Evolutionary conservation across 2,888 invertebrate genomes (phyloP).

Genomic region (Meteorus cinctellus): DNA sequence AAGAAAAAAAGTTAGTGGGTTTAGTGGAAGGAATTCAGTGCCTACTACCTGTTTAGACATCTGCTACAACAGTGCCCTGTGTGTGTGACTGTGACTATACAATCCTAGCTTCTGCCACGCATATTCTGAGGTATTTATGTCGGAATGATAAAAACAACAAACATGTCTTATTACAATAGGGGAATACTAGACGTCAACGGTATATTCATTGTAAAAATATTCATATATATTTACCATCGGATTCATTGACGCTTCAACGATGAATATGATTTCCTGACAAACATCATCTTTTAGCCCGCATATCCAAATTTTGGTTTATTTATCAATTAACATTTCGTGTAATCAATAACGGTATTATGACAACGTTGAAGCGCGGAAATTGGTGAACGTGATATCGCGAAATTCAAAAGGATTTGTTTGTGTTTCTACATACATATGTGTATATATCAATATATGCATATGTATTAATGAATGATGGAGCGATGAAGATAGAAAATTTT

Average conservation of each 20-base stretch:
- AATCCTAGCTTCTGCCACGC: conserved; percentile 73
- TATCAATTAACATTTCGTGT: not conserved
- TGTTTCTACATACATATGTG: conserved; percentile 43
- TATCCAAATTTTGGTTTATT: not conserved
- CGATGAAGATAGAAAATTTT: conserved; percentile 43
- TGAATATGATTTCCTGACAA: not conserved
- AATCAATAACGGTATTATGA: conserved; percentile 17
- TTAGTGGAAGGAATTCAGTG: conserved; percentile 71
- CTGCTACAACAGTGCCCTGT: conserved; percentile 73
- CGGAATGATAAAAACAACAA: conserved; percentile 72
- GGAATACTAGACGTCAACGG: conserved; percentile 27
- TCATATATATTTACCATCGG: conserved; percentile 18
- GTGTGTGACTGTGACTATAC: conserved; percentile 71
- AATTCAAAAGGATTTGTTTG: not conserved
- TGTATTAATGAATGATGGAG: not conserved
- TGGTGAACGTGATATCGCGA: not conserved
- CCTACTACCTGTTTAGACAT: conserved; percentile 70
- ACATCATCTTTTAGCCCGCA: not conserved
- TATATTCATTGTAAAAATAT: conserved; percentile 10
- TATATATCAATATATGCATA: not conserved
- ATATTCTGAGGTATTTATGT: conserved; percentile 73
- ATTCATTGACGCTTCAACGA: conserved; percentile 19
- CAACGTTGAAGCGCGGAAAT: conserved; percentile 15
- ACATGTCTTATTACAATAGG: conserved; percentile 21
- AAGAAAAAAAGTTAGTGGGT: conserved; percentile 65